These are phyloP conservation scores for Trachelipus rathkii DNA, from an alignment of 1,140 invertebrate species.

Conservation along the genomic window DNA sequence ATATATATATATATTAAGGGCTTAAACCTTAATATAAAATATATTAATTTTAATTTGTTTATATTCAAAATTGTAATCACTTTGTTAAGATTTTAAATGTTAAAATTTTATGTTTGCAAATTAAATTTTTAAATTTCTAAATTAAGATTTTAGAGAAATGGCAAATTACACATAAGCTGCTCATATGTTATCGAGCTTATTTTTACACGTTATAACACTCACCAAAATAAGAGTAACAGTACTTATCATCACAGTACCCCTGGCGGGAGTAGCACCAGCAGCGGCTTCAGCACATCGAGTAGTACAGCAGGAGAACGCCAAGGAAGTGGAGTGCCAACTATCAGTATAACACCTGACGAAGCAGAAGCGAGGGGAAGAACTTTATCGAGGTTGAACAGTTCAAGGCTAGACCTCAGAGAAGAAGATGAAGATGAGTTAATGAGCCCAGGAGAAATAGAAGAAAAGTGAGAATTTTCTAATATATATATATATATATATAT, in stretches of 20 bases:
- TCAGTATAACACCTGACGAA: conserved; percentile 19
- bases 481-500: too few species aligned
- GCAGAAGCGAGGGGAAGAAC: conserved; percentile 11
- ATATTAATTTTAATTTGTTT: too few species aligned
- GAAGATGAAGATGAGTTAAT: conserved; percentile 17
- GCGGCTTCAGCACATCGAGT: conserved; percentile 21
- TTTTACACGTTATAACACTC: neutral
- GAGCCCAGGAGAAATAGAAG: conserved; percentile 4
- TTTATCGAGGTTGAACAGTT: conserved; percentile 17
- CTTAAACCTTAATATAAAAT: too few species aligned
- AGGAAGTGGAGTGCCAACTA: conserved; percentile 5
- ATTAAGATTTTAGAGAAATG: too few species aligned
- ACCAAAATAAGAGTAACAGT: neutral
- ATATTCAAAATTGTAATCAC: too few species aligned
- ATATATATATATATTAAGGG: too few species aligned
- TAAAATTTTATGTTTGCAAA: too few species aligned
- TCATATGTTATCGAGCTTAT: too few species aligned
- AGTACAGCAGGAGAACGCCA: conserved; percentile 3
- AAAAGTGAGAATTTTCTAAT: neutral
- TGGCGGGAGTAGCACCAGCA: neutral
- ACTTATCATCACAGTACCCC: neutral
- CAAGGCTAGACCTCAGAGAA: conserved; percentile 22
- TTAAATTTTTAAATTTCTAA: too few species aligned
- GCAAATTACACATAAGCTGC: too few species aligned
- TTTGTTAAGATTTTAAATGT: too few species aligned